These are phyloP conservation scores for Tenthredo livida DNA, from an alignment of 2,888 invertebrate species.

Conservation along the genomic window DNA sequence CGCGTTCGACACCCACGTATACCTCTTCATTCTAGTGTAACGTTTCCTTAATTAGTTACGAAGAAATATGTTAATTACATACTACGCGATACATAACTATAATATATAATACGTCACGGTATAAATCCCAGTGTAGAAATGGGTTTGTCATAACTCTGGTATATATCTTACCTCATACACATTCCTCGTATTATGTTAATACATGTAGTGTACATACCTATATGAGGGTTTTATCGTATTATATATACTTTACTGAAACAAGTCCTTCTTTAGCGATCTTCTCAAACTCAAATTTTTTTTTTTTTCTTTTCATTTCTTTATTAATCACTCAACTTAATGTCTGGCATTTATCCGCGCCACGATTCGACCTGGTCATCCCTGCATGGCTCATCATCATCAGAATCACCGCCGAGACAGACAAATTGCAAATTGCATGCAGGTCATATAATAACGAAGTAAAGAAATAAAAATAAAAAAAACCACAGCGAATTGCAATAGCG, in stretches of 20 bases:
- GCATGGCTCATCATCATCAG: not conserved
- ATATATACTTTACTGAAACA: not conserved
- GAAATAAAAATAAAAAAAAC: not conserved
- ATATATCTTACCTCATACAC: not conserved
- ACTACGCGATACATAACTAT: not conserved
- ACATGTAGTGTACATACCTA: too few species aligned
- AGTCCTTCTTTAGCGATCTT: not conserved
- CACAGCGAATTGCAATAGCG: not conserved
- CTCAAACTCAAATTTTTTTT: not conserved
- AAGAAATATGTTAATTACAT: slow-evolving; percentile 24
- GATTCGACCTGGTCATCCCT: not conserved
- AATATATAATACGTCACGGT: not conserved
- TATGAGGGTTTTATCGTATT: not conserved
- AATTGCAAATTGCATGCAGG: not conserved
- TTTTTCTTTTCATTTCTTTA: not conserved
- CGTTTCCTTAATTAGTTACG: slow-evolving; percentile 38
- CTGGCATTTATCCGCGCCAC: not conserved
- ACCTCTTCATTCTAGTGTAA: not conserved
- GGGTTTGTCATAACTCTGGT: slow-evolving; percentile 14
- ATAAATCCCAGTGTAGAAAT: slow-evolving; percentile 14
- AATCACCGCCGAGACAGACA: not conserved
- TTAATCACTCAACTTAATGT: not conserved
- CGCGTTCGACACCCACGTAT: not conserved
- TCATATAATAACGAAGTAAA: not conserved
- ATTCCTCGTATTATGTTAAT: not conserved